Conservation (phyloP, 1,140 invertebrate genomes). For the Tetraneura akinire region DNA sequence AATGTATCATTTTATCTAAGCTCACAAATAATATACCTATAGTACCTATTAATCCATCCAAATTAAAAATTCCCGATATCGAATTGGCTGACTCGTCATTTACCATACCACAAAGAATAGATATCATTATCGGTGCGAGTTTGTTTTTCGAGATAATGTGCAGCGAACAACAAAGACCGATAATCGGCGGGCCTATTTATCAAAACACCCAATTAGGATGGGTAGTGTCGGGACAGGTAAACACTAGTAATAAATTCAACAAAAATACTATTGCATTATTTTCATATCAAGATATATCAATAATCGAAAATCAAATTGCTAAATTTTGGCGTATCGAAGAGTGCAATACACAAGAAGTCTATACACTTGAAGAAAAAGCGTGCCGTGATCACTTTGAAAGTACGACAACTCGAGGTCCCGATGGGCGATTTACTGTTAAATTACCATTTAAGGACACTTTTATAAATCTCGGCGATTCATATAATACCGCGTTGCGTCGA, state of each 20-base stretch:
- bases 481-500: neutral
- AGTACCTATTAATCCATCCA: neutral
- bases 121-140: conserved; percentile 10
- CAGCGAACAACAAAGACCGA: neutral
- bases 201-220: conserved; percentile 8
- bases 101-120: neutral
- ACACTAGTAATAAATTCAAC: neutral
- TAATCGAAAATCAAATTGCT: neutral
- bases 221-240: neutral
- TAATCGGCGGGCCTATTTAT: neutral
- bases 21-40: neutral
- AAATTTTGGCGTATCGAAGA: neutral
- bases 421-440: conserved; percentile 23
- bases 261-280: neutral
- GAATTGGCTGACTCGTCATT: neutral
- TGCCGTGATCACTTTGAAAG: neutral
- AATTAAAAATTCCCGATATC: neutral
- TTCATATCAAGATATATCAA: neutral
- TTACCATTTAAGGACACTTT: neutral
- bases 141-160: neutral
- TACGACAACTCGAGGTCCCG: neutral
- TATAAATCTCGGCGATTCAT: neutral
- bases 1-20: neutral
- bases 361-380: neutral
- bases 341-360: neutral